Base-by-base conservation (phyloP, 2,113 vertebrate species). In the Gasterosteus aculeatus region DNA sequence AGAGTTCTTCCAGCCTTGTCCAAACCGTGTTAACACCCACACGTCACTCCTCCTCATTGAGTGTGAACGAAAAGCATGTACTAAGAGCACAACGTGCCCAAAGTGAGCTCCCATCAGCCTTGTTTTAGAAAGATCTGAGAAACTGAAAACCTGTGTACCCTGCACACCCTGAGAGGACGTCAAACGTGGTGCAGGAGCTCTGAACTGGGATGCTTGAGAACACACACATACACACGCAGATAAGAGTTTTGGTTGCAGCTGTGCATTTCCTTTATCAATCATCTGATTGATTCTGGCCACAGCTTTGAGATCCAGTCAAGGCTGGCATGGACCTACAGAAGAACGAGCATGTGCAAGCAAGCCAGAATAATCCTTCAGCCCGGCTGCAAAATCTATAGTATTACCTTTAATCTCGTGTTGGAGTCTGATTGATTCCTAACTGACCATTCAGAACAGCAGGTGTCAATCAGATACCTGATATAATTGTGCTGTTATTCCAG, bases 141-240 rank as follows among this genome's bases (percentile, higher is more conserved):
- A 89, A 87, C 83, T 78, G 86, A 91, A 86, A 88, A 80, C 56
- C 42, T 26, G 53, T 90, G 87, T 87, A 81, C 31, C 59, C 19
- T 72, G 39, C 18, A 49, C 49, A 15, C 69, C 62, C 33, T 12
- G 15, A 71, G 44, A 57, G 44, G 8, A 49, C 8, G 29, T 71
- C n/a, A 72, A 63, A 38, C 15, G 57, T 26, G 26, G 57, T 5
- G 22, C 7, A 19, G 46, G 10, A 47, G 39, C 15, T 35, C 54
- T 64, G 58, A 51, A n/a, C 42, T 72, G 47, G 67, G 18, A 19
- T n/a, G 71, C 62, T 57, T 5, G 18, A n/a, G 10, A 22, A 35
- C 69, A 70, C 59, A 56, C 47, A 64, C 26, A 44, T 19, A 4
- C 47, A 51, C 49, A 11, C 46, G 0, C 2, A 54, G 51, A 68